A percentile compares a stretch with the other conserved stretches of the same genome.
These are phyloP conservation scores for Elymnias hypermnestra DNA, from an alignment of 1,140 invertebrate genomes.

Conservation along the genomic window DNA sequence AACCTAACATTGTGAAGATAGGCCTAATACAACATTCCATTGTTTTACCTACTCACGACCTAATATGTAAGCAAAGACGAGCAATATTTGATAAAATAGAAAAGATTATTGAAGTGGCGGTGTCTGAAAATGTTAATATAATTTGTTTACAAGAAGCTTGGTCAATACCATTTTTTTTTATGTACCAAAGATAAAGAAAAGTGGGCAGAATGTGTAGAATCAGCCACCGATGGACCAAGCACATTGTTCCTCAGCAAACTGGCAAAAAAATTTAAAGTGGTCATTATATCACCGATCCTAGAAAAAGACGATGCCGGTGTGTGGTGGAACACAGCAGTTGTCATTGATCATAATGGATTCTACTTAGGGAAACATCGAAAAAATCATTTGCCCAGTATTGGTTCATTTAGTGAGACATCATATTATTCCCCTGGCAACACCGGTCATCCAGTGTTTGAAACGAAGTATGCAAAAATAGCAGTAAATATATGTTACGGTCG, in stretches of 20 bases:
- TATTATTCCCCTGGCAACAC: conserved; percentile 97
- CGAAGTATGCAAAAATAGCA: conserved; percentile 91
- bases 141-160: conserved; percentile 98
- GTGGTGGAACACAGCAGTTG: conserved; percentile 97
- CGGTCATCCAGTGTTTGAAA: conserved; percentile 95
- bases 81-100: conserved; percentile 88
- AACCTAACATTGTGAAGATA: conserved; percentile 84
- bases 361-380: conserved; percentile 97
- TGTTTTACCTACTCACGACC: conserved; percentile 84
- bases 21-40: conserved; percentile 95
- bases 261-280: conserved; percentile 91
- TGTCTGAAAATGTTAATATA: conserved; percentile 89
- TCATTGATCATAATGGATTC: conserved; percentile 91
- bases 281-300: conserved; percentile 96
- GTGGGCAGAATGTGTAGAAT: conserved; percentile 97
- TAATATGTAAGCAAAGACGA: conserved; percentile 86
- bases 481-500: conserved; percentile 99
- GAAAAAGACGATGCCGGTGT: conserved; percentile 91
- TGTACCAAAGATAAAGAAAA: conserved; percentile 96
- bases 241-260: conserved; percentile 87
- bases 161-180: conserved; percentile 99
- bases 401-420: conserved; percentile 98
- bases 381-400: conserved; percentile 98
- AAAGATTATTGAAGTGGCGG: conserved; percentile 88
- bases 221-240: conserved; percentile 90